Conservation (phyloP, 2,888 invertebrate species). For the Drosophila planitibia region DNA sequence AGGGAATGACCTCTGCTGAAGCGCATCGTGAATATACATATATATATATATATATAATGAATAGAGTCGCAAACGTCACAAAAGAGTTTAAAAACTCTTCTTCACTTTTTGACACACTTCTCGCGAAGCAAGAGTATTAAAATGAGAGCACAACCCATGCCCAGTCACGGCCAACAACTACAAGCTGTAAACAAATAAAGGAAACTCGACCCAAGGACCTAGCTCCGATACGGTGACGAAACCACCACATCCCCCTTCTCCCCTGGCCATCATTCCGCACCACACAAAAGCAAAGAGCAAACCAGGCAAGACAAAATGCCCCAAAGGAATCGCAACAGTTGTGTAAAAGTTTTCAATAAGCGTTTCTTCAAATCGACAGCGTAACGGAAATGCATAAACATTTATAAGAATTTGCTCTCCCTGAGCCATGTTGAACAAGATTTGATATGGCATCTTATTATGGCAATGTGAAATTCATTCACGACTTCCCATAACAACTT, state of each 20-base stretch:
- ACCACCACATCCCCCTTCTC: neutral
- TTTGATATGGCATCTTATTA: conserved; percentile 45
- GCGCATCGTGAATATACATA: neutral
- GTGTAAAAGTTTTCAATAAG: conserved; percentile 75
- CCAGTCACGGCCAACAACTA: conserved; percentile 47
- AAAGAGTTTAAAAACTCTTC: neutral
- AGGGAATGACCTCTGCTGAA: too few relatives aligned
- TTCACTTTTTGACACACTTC: neutral
- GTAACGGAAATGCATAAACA: conserved; percentile 71
- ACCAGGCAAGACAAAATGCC: conserved; percentile 56
- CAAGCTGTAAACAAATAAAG: conserved; percentile 68
- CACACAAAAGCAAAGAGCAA: neutral
- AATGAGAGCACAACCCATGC: conserved; percentile 15
- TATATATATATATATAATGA: neutral
- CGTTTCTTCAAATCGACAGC: conserved; percentile 38
- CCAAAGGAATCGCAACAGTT: conserved; percentile 70
- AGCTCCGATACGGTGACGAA: conserved; percentile 11
- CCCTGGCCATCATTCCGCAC: rapidly evolving
- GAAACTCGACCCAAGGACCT: conserved; percentile 35
- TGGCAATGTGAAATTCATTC: conserved; percentile 29
- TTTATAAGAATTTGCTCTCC: conserved; percentile 62
- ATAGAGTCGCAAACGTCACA: neutral
- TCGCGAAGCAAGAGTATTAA: neutral
- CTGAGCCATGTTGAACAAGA: conserved; percentile 62
- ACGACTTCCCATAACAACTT: conserved; percentile 7